phyloP scores from a whole-genome alignment of 2,113 vertebrate species.

The Lathamus discolor region DNA sequence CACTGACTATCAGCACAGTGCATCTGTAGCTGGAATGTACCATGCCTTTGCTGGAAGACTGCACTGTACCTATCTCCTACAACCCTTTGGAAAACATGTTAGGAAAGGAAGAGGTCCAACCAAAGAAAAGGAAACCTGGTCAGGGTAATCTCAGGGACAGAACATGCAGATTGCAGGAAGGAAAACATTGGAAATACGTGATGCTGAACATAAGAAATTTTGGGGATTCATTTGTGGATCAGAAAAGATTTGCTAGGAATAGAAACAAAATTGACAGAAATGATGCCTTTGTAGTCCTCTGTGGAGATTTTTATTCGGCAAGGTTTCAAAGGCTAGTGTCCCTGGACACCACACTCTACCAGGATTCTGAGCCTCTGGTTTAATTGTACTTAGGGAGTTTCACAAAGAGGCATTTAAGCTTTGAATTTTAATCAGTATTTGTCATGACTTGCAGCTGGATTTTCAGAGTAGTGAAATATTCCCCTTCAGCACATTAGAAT shows the following conservation, averaged over 20 bases:
- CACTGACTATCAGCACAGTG: neutral
- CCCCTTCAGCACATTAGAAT: constrained; percentile 1
- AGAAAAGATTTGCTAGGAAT: neutral
- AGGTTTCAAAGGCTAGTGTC: constrained; percentile 64
- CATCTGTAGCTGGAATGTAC: constrained; percentile 39
- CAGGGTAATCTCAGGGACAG: constrained; percentile 67
- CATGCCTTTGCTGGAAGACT: constrained; percentile 64
- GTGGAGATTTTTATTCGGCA: constrained; percentile 38
- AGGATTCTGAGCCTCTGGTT: constrained; percentile 79
- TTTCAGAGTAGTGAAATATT: constrained; percentile 39
- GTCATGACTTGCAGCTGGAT: constrained; percentile 43
- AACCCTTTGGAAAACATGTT: constrained; percentile 9
- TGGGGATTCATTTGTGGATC: constrained; percentile 1
- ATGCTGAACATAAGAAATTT: neutral
- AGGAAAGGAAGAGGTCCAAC: constrained; percentile 38
- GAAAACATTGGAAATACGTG: neutral
- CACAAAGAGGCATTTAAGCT: constrained; percentile 80
- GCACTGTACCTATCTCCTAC: neutral
- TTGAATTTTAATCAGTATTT: constrained; percentile 58
- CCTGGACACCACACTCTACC: constrained; percentile 71
- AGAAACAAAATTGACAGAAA: neutral
- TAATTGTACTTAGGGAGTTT: constrained; percentile 78
- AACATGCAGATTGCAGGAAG: constrained; percentile 38
- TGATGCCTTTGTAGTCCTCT: neutral
- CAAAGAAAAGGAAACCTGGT: constrained; percentile 69